phyloP scores from a whole-genome alignment of 2,888 invertebrate species.

The Odontocerum albicorne region DNA sequence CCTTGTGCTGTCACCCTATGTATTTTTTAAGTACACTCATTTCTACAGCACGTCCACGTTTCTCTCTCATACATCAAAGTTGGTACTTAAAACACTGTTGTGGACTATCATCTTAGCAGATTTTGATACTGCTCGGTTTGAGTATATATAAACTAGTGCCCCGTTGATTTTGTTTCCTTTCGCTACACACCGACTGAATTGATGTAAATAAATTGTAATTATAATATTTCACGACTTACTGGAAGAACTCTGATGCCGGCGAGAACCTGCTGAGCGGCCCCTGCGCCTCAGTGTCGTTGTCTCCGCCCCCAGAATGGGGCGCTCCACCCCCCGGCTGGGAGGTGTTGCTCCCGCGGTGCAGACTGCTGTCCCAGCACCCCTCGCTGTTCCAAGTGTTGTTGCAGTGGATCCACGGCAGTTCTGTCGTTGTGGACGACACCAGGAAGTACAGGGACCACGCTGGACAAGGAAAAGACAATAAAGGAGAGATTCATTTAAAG shows the following conservation, averaged over 20 bases:
- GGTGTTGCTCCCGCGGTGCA: not conserved
- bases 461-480: conserved; percentile 36
- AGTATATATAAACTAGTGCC: too few species aligned
- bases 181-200: too few species aligned
- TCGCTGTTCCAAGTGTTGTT: conserved; percentile 81
- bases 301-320: conserved; percentile 25
- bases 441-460: conserved; percentile 82
- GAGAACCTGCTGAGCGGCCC: conserved; percentile 62
- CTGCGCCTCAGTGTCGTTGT: conserved; percentile 50
- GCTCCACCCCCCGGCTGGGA: conserved; percentile 42
- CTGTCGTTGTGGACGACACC: conserved; percentile 66
- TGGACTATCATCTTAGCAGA: too few species aligned
- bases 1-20: too few species aligned
- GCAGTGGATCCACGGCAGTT: conserved; percentile 81
- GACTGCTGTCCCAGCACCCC: conserved; percentile 62
- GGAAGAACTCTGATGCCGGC: conserved; percentile 78
- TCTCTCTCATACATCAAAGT: too few species aligned
- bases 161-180: too few species aligned
- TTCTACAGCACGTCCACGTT: too few species aligned
- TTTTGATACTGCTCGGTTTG: too few species aligned
- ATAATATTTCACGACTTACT: conserved; percentile 54
- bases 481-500: too few species aligned
- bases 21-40: too few species aligned
- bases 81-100: too few species aligned
- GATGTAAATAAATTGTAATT: conserved; percentile 9